These are phyloP conservation scores for Strigamia maritima DNA, from an alignment of 2,888 invertebrate species.

Conservation along the genomic window DNA sequence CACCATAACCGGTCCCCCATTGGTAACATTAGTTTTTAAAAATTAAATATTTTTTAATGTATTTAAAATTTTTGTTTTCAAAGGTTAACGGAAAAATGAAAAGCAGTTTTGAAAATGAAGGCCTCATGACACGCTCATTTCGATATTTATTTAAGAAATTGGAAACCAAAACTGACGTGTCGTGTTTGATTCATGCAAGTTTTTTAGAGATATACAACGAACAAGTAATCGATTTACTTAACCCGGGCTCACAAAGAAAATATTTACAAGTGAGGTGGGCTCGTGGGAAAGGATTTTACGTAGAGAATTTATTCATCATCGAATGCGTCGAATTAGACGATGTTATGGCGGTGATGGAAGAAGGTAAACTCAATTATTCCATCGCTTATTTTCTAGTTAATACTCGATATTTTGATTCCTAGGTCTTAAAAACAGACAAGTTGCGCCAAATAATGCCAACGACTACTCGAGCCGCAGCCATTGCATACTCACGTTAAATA, in stretches of 20 bases:
- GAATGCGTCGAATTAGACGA: slow-evolving; percentile 92
- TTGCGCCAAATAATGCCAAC: slow-evolving; percentile 89
- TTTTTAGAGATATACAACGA: slow-evolving; percentile 96
- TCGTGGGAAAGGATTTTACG: slow-evolving; percentile 83
- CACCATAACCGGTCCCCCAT: slow-evolving; percentile 85
- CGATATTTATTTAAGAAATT: slow-evolving; percentile 81
- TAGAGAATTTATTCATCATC: slow-evolving; percentile 92
- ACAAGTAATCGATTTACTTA: slow-evolving; percentile 91
- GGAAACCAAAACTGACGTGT: slow-evolving; percentile 64
- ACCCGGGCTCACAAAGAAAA: slow-evolving; percentile 76
- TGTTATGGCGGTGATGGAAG: slow-evolving; percentile 86
- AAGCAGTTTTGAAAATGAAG: slow-evolving; percentile 54
- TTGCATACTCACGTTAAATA: slow-evolving; percentile 83
- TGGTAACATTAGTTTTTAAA: background rate
- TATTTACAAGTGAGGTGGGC: slow-evolving; percentile 90
- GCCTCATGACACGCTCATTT: slow-evolving; percentile 85
- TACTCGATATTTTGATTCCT: slow-evolving; percentile 42
- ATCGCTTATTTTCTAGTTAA: background rate
- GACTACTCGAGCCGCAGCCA: slow-evolving; percentile 89
- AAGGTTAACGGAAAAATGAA: slow-evolving; percentile 37
- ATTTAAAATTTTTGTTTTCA: slow-evolving; percentile 40
- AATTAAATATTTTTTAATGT: background rate
- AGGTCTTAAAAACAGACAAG: slow-evolving; percentile 86
- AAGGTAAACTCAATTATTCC: slow-evolving; percentile 62
- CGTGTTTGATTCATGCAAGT: slow-evolving; percentile 84